A percentile compares a stretch with the other conserved stretches of the same genome.
These are phyloP conservation scores for Prinia subflava DNA, from an alignment of 2,113 vertebrate genomes.

Conservation along the genomic window DNA sequence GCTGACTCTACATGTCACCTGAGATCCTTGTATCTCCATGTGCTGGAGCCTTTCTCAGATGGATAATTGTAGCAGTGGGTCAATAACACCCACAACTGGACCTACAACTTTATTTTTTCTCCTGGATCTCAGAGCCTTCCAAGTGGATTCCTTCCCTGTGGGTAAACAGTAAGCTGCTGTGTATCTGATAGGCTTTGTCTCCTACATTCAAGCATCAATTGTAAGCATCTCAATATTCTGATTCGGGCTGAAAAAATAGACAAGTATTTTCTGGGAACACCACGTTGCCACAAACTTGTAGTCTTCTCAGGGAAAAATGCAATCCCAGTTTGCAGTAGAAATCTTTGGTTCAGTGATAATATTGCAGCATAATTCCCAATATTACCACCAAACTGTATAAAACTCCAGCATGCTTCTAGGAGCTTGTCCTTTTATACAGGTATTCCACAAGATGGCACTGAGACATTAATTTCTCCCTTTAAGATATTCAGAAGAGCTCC, in stretches of 20 bases:
- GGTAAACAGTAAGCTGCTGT: neutral
- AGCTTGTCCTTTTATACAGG: neutral
- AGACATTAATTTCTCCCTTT: neutral
- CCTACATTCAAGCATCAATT: neutral
- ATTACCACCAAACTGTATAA: neutral
- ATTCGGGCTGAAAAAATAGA: neutral
- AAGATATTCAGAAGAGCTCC: neutral
- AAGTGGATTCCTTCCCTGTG: neutral
- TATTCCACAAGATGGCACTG: conserved; percentile 43
- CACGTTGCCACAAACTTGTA: accelerated
- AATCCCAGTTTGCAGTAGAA: neutral
- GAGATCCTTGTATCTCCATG: neutral
- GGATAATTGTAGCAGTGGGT: neutral
- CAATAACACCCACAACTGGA: neutral
- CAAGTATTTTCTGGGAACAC: neutral
- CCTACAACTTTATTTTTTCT: neutral
- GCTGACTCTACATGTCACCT: neutral
- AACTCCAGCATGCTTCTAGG: neutral
- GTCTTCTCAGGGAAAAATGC: neutral
- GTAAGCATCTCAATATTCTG: neutral
- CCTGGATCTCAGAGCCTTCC: neutral
- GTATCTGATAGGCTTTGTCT: neutral
- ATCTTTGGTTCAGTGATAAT: neutral
- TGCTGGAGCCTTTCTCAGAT: neutral
- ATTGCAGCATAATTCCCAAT: neutral